Evolutionary conservation across 1,140 invertebrate genomes (phyloP).

Genomic region (Caenorhabditis remanei): DNA sequence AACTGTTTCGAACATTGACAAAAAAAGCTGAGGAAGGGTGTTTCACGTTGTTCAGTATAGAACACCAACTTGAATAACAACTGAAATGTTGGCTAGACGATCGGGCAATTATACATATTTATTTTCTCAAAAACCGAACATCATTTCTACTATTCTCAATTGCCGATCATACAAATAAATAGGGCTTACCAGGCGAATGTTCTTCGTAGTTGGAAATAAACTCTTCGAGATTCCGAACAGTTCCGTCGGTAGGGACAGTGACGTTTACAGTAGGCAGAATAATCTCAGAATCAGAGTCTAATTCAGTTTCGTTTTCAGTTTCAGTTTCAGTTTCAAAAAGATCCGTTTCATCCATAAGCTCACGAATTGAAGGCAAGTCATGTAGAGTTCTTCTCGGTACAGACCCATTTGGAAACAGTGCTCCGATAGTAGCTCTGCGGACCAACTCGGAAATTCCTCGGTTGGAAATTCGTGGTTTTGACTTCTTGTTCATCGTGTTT

Average conservation of each 20-base stretch:
- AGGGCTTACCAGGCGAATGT: constrained; percentile 21
- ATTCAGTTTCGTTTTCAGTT: neutral
- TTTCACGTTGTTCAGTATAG: neutral
- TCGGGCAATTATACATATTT: constrained; percentile 13
- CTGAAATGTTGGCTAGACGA: neutral
- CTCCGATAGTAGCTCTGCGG: constrained; percentile 28
- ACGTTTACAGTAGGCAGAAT: neutral
- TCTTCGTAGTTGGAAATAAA: constrained; percentile 44
- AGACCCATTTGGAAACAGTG: constrained; percentile 9
- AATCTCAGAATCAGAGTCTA: constrained; percentile 10
- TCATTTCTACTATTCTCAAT: neutral
- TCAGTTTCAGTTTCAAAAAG: neutral
- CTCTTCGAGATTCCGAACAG: constrained; percentile 30
- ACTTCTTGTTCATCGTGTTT: neutral
- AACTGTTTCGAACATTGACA: neutral
- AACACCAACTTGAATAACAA: constrained; percentile 22
- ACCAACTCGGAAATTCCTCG: constrained; percentile 14
- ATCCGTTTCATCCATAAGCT: constrained; percentile 10
- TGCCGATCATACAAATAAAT: neutral
- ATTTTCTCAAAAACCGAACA: constrained; percentile 32
- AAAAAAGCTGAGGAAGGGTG: too few relatives aligned
- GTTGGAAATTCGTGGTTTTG: neutral
- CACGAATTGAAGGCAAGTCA: neutral
- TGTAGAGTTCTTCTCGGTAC: neutral
- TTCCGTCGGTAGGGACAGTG: constrained; percentile 14